These are phyloP conservation scores for Saxidomus purpurata DNA, from an alignment of 1,140 invertebrate species.

Conservation along the genomic window DNA sequence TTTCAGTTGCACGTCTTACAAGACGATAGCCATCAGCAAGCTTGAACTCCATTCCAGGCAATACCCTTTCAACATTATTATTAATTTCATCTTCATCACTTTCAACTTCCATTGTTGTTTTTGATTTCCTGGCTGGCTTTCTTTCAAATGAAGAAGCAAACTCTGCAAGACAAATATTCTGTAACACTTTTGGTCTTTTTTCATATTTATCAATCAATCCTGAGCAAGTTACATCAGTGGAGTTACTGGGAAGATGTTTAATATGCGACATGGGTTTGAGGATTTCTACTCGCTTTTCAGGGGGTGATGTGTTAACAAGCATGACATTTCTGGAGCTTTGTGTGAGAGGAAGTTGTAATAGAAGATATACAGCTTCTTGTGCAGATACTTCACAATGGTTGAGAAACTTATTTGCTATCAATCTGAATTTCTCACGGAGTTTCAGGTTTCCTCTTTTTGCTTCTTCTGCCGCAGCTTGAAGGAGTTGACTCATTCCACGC, in stretches of 20 bases:
- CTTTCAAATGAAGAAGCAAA: constrained; percentile 40
- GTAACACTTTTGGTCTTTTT: constrained; percentile 35
- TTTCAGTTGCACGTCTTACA: not conserved
- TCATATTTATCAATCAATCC: constrained; percentile 49
- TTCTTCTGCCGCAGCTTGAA: constrained; percentile 50
- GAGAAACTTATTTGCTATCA: constrained; percentile 70
- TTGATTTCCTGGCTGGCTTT: not conserved
- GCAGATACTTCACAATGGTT: constrained; percentile 69
- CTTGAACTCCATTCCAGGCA: not conserved
- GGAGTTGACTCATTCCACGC: constrained; percentile 62
- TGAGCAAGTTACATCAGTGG: constrained; percentile 61
- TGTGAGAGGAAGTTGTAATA: constrained; percentile 33
- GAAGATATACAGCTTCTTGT: constrained; percentile 68
- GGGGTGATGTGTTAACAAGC: constrained; percentile 66
- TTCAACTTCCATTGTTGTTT: constrained; percentile 30
- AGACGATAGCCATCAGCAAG: constrained; percentile 51
- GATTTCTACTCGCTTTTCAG: constrained; percentile 64
- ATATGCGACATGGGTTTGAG: constrained; percentile 62
- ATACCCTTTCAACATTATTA: constrained; percentile 52
- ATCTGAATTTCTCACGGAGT: constrained; percentile 49
- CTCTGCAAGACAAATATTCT: constrained; percentile 29
- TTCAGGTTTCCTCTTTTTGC: constrained; percentile 51
- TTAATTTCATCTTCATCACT: constrained; percentile 42
- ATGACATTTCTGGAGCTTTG: constrained; percentile 55
- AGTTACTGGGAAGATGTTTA: constrained; percentile 28